Conservation (phyloP, 2,888 invertebrate genomes). For the Buathra laborator region DNA sequence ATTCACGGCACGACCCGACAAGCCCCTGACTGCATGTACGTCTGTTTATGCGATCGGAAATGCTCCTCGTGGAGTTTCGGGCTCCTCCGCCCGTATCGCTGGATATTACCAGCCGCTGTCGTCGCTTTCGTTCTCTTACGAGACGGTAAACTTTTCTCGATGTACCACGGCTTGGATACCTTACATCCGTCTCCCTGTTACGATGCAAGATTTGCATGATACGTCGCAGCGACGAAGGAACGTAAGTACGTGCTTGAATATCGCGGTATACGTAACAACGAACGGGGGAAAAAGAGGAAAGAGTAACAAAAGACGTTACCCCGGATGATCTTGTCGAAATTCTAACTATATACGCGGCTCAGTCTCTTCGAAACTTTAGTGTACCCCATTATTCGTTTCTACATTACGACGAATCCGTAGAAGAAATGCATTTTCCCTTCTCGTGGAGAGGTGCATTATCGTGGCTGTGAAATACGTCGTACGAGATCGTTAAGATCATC, state of each 20-base stretch:
- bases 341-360: not conserved
- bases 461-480: slow-evolving; percentile 27
- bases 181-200: slow-evolving; percentile 6
- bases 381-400: slow-evolving; percentile 24
- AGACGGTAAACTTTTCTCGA: slow-evolving; percentile 45
- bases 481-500: slow-evolving; percentile 53
- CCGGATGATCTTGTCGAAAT: not conserved
- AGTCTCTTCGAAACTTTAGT: slow-evolving; percentile 5
- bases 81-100: slow-evolving; percentile 16
- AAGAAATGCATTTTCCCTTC: slow-evolving; percentile 12
- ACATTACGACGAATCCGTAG: slow-evolving; percentile 7
- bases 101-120: slow-evolving; percentile 26
- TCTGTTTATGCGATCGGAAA: slow-evolving; percentile 44
- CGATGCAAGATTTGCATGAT: slow-evolving; percentile 39
- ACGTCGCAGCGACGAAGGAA: slow-evolving; percentile 10
- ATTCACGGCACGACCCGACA: slow-evolving; percentile 34
- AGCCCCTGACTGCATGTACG: slow-evolving; percentile 2
- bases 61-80: slow-evolving; percentile 32
- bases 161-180: slow-evolving; percentile 23
- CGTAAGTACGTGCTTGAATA: slow-evolving; percentile 46
- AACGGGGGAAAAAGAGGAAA: slow-evolving; percentile 20
- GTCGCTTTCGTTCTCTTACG: slow-evolving; percentile 24
- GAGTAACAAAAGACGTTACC: slow-evolving; percentile 22
- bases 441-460: not conserved
- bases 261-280: slow-evolving; percentile 15